Base-by-base conservation (phyloP, 2,113 vertebrate species). In the Pseudorasbora parva region DNA sequence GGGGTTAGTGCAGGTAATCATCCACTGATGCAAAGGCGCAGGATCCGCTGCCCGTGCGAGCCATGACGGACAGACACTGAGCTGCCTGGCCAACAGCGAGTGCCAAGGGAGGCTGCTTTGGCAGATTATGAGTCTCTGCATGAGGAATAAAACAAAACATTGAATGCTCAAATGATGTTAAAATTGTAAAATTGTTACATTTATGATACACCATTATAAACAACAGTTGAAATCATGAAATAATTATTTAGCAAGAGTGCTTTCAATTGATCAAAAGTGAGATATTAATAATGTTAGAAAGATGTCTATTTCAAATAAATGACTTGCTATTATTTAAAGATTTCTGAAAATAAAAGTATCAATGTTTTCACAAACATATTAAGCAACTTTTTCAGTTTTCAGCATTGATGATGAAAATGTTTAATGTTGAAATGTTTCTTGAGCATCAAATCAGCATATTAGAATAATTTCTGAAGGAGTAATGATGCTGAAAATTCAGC, bases 21-120 rank as follows among this genome's bases (percentile, higher is more conserved):
- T 97, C 97, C 94, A 99, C 97, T 51, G 97, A 96, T 93, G 98
- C 97, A 5, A 99, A 99, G 0, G 97, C 98, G 81, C 97, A 99
- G 89, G 98, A 98, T 72, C 97, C 98, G 7, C 96, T 97, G 89
- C 97, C 97, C 0, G 97, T 96, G 10, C 96, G 97, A 56, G 98
- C 97, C 98, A 99, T 99, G 94, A 99, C 92, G 92, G 97, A 95
- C 87, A 99, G 94, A 94, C 97, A 98, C 87, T 99, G 97, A 66
- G 97, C 95, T 0, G 97, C 97, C 89, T 99, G 98, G 45, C 97
- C 97, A 91, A 99, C 96, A 0, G 97, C 97, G 21, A 97, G 96
- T 82, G 97, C 97, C 88, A 99, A 95, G 0, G 98, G 97, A 4
- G 98, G 98, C 92, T 99, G 98, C 95, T 99, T 99, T 95, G 98